Evolutionary conservation across 2,888 invertebrate genomes (phyloP), one percentile per base, ranked within the genome.

Genomic region (Euzetes globulus): DNA sequence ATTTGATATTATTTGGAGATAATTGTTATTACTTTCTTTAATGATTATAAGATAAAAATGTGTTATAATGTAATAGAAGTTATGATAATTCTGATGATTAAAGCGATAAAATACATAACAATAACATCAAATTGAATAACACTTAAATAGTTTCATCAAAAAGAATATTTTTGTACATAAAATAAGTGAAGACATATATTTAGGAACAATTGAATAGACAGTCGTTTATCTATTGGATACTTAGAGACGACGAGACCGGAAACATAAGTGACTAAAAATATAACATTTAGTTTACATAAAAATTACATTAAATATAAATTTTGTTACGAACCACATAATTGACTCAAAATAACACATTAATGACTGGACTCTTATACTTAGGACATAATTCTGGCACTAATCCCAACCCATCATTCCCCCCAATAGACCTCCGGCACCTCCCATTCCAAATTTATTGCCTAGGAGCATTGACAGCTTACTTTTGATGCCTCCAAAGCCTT

Each of bases 321-420:
- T 11, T 33, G 5, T 33, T 41, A 70, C 70, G 70, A 47, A 70
- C 41, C 68, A 68, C 70, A 70, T 70, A 70, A 70, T 70, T 70
- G 70, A 70, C 70, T 70, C 45, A 70, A 70, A 65, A 37, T 47
- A 70, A 45, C 15, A 70, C 41, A 47, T 70, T 70, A 70, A 70
- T 70, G 70, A 70, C 70, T 70, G 70, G 70, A 45, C 70, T 45
- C 45, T 47, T 47, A 17, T 25, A 27, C 9, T 37, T 4, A 41
- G 11, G 27, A 63, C 27, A 19, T 29, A 6, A 6, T 27, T 15
- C 47, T 19, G 37, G 45, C 15, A 13, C 17, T 47, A 70, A 47
- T 70, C 70, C 70, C 70, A 70, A 45, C 70, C 70, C 70, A 70
- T 70, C 45, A 70, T 47, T 15, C 70, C 70, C 7, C 70, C 70